Evolutionary conservation across 2,797 vertebrate genomes (phyloP).

Genomic region (Hylomyscus alleni): DNA sequence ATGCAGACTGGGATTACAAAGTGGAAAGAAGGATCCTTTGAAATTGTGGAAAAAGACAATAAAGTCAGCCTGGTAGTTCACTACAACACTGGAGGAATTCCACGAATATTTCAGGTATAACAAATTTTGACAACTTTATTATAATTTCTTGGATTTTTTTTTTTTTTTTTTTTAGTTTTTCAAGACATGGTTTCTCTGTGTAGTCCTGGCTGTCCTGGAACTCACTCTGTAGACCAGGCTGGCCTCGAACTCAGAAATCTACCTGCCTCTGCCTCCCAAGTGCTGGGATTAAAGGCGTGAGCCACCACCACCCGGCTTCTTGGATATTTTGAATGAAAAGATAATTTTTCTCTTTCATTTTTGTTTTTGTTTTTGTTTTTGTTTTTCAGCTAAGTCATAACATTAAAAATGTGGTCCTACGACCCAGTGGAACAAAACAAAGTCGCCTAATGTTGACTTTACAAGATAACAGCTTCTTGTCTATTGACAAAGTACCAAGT

Average conservation of each 20-base stretch:
- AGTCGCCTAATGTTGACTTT: slow-evolving; percentile 94
- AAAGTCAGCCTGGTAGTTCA: slow-evolving; percentile 94
- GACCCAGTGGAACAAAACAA: slow-evolving; percentile 89
- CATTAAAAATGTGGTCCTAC: slow-evolving; percentile 93
- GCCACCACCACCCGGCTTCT: too few relatives aligned
- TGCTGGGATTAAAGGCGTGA: too few relatives aligned
- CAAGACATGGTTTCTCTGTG: too few relatives aligned
- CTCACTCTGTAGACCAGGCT: too few relatives aligned
- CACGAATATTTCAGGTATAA: slow-evolving; percentile 95
- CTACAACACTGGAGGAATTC: slow-evolving; percentile 94
- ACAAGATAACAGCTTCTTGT: slow-evolving; percentile 94
- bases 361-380: slow-evolving; percentile 74
- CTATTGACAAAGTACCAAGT: slow-evolving; percentile 93
- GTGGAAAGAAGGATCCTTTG: slow-evolving; percentile 98
- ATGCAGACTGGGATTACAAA: slow-evolving; percentile 95
- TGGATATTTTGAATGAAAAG: slow-evolving; percentile 59
- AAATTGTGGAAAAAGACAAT: slow-evolving; percentile 97
- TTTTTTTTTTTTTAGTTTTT: too few relatives aligned
- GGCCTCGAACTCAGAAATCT: too few relatives aligned
- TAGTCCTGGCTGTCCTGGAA: too few relatives aligned
- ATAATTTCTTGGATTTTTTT: slow-evolving; percentile 17
- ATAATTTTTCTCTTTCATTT: slow-evolving; percentile 70
- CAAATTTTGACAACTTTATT: too few relatives aligned
- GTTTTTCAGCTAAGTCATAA: slow-evolving; percentile 95
- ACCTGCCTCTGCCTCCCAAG: too few relatives aligned